Evolutionary conservation across 2,113 vertebrate species (phyloP).

Genomic region (Meles meles): DNA sequence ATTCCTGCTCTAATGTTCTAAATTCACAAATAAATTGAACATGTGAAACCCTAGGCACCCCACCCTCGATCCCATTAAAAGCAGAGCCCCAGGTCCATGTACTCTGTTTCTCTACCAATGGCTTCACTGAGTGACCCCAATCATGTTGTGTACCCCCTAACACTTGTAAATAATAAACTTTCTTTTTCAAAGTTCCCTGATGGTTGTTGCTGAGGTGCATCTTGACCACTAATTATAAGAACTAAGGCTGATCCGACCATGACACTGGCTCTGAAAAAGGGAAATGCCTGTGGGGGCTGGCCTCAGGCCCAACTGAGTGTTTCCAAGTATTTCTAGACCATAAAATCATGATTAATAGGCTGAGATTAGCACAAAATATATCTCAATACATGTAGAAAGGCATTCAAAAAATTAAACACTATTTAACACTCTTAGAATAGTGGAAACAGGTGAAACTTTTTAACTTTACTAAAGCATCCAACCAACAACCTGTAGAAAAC

Average conservation of each 20-base stretch:
- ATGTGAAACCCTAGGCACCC: neutral
- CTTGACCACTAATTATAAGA: neutral
- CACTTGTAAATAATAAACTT: neutral
- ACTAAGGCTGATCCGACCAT: neutral
- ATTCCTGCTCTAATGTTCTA: neutral
- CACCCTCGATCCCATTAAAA: neutral
- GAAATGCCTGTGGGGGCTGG: neutral
- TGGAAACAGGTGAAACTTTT: neutral
- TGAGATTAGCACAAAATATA: neutral
- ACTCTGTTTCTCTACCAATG: neutral
- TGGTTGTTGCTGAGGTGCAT: neutral
- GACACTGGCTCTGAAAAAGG: neutral
- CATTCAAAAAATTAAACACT: neutral
- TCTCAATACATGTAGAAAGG: neutral
- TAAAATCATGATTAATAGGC: neutral
- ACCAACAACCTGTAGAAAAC: neutral
- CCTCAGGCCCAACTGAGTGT: neutral
- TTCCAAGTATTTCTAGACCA: neutral
- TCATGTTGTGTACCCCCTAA: neutral
- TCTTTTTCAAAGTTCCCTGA: neutral
- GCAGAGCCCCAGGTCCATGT: neutral
- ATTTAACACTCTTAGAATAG: neutral
- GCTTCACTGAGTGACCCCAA: neutral
- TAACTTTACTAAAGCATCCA: neutral
- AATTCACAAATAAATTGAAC: neutral